Conservation (phyloP, 2,888 invertebrate species). For the Trissoscelio sp. region DNA sequence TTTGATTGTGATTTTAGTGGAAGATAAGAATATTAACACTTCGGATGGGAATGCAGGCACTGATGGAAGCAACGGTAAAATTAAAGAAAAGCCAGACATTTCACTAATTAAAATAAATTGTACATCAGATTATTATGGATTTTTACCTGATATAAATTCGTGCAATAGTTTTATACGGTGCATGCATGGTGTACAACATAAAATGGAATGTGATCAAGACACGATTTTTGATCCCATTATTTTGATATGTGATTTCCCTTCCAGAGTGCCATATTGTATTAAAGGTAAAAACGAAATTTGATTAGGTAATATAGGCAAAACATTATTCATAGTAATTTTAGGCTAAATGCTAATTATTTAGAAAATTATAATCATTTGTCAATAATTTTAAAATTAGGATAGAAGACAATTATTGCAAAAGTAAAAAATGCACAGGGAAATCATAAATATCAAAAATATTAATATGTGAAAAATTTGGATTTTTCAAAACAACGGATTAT, state of each 20-base stretch:
- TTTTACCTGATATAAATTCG: slow-evolving; percentile 17
- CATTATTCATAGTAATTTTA: too few species aligned
- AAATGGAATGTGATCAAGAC: slow-evolving; percentile 32
- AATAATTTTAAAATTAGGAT: too few species aligned
- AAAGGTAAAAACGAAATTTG: slow-evolving; percentile 8
- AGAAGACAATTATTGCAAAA: too few species aligned
- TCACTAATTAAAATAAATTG: slow-evolving; percentile 28
- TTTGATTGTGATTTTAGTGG: slow-evolving; percentile 60
- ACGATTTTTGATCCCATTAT: slow-evolving; percentile 37
- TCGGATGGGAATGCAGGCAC: neutral
- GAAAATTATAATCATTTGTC: too few species aligned
- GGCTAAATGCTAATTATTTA: too few species aligned
- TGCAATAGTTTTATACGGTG: slow-evolving; percentile 30
- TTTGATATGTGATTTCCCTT: slow-evolving; percentile 40
- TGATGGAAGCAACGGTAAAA: slow-evolving; percentile 9
- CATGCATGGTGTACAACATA: slow-evolving; percentile 6
- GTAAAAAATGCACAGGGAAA: slow-evolving; percentile 2
- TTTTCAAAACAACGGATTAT: neutral
- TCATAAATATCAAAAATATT: slow-evolving; percentile 9
- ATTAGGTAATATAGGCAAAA: neutral
- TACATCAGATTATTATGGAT: slow-evolving; percentile 28
- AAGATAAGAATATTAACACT: slow-evolving; percentile 54
- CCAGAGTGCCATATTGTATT: slow-evolving; percentile 22
- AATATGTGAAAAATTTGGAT: neutral
- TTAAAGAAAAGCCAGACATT: slow-evolving; percentile 11